phyloP scores from a whole-genome alignment of 2,888 invertebrate species.

The Drosophila macrothrix region DNA sequence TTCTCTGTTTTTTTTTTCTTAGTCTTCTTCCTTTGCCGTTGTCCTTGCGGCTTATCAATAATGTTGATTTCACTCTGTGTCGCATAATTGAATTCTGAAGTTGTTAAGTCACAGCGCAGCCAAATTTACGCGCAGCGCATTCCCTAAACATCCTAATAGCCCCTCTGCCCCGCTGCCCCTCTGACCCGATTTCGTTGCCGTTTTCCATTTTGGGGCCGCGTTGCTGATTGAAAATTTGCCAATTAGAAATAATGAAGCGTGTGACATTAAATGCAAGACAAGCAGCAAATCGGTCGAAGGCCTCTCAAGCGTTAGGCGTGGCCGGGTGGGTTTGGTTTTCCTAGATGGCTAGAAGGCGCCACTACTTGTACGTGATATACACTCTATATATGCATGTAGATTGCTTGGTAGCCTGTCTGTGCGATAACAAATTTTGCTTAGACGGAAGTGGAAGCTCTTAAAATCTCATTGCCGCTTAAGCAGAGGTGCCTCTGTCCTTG shows the following conservation, averaged over 20 bases:
- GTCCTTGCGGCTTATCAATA: constrained; percentile 83
- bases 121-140: constrained; percentile 74
- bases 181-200: constrained; percentile 1
- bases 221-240: constrained; percentile 79
- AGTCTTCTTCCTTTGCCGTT: constrained; percentile 50
- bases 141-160: constrained; percentile 32
- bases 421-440: constrained; percentile 77
- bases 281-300: constrained; percentile 72
- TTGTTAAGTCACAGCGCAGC: constrained; percentile 77
- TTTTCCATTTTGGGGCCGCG: constrained; percentile 31
- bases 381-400: constrained; percentile 23
- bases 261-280: constrained; percentile 81
- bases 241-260: constrained; percentile 81
- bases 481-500: constrained; percentile 11
- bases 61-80: constrained; percentile 81
- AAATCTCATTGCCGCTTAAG: constrained; percentile 72
- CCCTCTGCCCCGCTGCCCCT: neutral
- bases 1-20: constrained; percentile 3
- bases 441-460: constrained; percentile 80
- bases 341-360: constrained; percentile 28
- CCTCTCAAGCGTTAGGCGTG: constrained; percentile 24
- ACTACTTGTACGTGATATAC: constrained; percentile 47
- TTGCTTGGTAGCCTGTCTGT: constrained; percentile 50
- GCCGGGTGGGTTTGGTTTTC: neutral
- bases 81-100: constrained; percentile 82